A percentile compares a stretch with the other conserved stretches of the same genome.
These are phyloP conservation scores for Sciurus carolinensis DNA, from an alignment of 2,797 vertebrate species.

Conservation along the genomic window DNA sequence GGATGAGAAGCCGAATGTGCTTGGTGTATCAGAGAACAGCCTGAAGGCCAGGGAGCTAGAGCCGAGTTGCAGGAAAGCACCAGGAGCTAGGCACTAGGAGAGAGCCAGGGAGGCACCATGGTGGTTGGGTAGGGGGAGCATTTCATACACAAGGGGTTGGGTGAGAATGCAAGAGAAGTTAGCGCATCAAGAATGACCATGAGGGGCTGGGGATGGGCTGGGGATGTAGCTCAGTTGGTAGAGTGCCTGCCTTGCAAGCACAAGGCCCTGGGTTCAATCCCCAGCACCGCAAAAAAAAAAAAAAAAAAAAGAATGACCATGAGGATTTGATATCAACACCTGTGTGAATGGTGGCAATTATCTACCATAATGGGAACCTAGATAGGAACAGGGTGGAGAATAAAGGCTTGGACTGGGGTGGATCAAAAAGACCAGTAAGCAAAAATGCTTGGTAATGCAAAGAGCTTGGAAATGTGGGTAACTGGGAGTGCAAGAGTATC, in stretches of 20 bases:
- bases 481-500: not conserved
- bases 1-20: not conserved
- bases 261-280: too few species aligned
- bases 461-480: not conserved
- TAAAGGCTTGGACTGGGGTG: not conserved
- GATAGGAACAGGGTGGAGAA: not conserved
- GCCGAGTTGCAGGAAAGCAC: not conserved
- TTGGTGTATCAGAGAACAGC: not conserved
- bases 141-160: not conserved
- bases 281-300: too few species aligned
- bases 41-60: not conserved
- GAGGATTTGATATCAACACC: not conserved
- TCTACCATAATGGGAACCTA: not conserved
- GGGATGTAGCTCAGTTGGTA: too few species aligned
- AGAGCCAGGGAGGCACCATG: too few species aligned
- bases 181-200: not conserved
- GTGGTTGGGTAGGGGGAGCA: accelerated
- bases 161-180: not conserved
- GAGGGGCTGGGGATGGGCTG: too few species aligned
- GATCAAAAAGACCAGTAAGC: not conserved
- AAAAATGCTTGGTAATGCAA: not conserved
- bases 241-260: too few species aligned
- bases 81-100: not conserved
- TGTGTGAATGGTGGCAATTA: not conserved
- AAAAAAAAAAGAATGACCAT: not conserved